A percentile compares a stretch with the other conserved stretches of the same genome.
phyloP scores from a whole-genome alignment of 2,113 vertebrate genomes.

The Seriola aureovittata region DNA sequence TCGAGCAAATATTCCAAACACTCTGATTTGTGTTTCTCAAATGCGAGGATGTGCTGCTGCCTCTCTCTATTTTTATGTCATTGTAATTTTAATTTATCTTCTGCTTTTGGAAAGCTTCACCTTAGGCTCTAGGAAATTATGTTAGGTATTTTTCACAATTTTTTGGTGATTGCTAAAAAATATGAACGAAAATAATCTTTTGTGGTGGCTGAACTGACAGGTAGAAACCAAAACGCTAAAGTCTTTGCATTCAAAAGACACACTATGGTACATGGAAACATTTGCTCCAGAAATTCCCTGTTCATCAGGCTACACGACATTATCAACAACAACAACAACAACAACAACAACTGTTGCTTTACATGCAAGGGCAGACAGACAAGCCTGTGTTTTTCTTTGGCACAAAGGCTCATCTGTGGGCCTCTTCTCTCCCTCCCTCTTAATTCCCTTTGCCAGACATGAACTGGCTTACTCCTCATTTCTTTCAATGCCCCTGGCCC shows the following conservation, averaged over 20 bases:
- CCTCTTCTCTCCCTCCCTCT: constrained; percentile 42
- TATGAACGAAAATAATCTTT: neutral
- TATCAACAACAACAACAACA: constrained; percentile 58
- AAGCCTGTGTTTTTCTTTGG: constrained; percentile 53
- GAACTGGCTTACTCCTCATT: constrained; percentile 56
- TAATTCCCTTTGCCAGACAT: constrained; percentile 59
- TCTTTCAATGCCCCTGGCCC: constrained; percentile 36
- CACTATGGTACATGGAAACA: constrained; percentile 12
- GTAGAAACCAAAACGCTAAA: neutral
- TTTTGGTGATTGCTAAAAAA: too few relatives aligned
- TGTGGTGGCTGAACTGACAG: neutral
- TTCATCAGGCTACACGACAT: constrained; percentile 45
- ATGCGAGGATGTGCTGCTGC: neutral
- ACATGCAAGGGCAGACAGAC: constrained; percentile 57
- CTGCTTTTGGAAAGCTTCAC: neutral
- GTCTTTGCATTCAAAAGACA: neutral
- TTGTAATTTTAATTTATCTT: neutral
- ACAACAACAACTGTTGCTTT: constrained; percentile 60
- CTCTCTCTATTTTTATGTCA: neutral
- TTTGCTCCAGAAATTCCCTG: constrained; percentile 26
- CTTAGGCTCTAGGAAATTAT: too few relatives aligned
- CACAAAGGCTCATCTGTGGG: constrained; percentile 64
- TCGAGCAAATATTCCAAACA: neutral
- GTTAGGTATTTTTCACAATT: neutral
- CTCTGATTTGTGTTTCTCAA: neutral